These are phyloP conservation scores for Silurus aristotelis DNA, from an alignment of 2,797 vertebrate species.

Conservation along the genomic window DNA sequence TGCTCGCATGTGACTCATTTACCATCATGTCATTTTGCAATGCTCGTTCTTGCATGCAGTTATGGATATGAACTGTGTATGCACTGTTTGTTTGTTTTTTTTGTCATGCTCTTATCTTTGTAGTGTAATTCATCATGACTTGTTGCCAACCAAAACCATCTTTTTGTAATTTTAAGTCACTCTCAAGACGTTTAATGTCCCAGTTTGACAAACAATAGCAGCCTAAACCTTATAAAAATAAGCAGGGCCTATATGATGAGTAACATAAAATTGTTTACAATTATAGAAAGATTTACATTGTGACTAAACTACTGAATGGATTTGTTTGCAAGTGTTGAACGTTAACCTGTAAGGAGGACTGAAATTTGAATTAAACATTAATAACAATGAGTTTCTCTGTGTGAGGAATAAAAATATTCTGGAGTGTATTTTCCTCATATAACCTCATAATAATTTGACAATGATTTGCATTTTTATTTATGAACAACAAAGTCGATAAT, in stretches of 20 bases:
- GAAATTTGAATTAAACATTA: neutral
- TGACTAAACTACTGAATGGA: neutral
- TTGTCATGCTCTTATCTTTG: constrained; percentile 21
- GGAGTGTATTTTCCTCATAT: neutral
- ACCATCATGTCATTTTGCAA: neutral
- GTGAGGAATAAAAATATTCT: neutral
- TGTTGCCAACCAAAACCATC: neutral
- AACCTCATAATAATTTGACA: neutral
- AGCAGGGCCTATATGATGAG: neutral
- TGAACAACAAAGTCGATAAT: neutral
- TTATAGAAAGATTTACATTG: neutral
- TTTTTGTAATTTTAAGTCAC: neutral
- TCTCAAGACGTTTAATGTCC: neutral
- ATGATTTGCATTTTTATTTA: neutral
- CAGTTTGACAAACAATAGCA: neutral
- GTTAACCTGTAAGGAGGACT: neutral
- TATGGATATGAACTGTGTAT: constrained; percentile 3
- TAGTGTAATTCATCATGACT: neutral
- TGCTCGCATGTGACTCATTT: constrained; percentile 8
- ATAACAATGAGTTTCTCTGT: neutral
- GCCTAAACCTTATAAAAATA: neutral
- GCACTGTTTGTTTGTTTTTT: no score
- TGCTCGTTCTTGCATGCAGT: neutral
- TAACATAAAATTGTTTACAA: neutral
- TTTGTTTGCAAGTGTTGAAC: neutral